Percentiles rank a stretch among this genome's conserved stretches.
These are phyloP conservation scores for Nomada ferruginata DNA, from an alignment of 2,888 invertebrate species.

Conservation along the genomic window DNA sequence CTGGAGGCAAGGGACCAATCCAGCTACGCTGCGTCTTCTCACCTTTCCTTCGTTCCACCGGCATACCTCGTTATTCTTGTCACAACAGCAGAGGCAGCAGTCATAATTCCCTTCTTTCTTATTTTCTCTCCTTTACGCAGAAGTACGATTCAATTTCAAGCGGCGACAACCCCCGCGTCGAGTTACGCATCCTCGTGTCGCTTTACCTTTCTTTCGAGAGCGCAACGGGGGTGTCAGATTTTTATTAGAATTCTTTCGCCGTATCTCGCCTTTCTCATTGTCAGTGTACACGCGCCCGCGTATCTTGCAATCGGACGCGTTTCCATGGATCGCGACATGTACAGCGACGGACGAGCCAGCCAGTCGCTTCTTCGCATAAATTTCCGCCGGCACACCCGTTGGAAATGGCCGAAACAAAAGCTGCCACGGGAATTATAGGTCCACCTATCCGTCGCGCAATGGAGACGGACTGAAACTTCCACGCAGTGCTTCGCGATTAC, in stretches of 20 bases:
- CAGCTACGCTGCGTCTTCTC: constrained; percentile 5
- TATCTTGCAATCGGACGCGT: constrained; percentile 34
- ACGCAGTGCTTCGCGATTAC: background rate
- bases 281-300: background rate
- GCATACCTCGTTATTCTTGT: constrained; percentile 54
- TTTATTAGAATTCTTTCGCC: constrained; percentile 71
- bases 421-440: background rate
- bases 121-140: constrained; percentile 15
- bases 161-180: constrained; percentile 46
- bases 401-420: background rate
- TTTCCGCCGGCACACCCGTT: no score
- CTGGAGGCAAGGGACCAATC: background rate
- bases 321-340: constrained; percentile 47
- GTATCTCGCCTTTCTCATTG: constrained; percentile 38
- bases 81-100: constrained; percentile 19
- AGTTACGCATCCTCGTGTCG: constrained; percentile 65
- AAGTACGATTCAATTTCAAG: constrained; percentile 66
- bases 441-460: background rate
- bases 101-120: constrained; percentile 47
- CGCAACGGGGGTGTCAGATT: constrained; percentile 65
- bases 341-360: constrained; percentile 35
- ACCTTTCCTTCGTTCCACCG: constrained; percentile 9
- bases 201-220: constrained; percentile 62
- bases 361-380: background rate
- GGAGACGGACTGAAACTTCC: background rate